Base-by-base conservation (phyloP, 2,797 vertebrate species). In the Pristis pectinata region DNA sequence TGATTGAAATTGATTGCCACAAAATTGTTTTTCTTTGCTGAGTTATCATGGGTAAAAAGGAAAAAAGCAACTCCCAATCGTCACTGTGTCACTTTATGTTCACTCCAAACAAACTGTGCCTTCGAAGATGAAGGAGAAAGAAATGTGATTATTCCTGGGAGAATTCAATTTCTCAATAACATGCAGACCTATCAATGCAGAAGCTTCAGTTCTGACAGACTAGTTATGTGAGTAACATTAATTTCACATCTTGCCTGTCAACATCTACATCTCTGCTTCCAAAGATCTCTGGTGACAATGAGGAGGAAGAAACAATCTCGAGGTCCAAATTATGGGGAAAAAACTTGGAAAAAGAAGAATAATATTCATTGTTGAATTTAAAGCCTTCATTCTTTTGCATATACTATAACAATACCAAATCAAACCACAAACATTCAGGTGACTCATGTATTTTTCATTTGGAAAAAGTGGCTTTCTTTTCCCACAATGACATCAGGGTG, bases 221-320 rank as follows among this genome's bases (percentile, higher is more conserved):
- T 19, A n/a, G 72, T 94, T 94, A 56, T 53, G 49, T 19, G 92
- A 74, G 27, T 94, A 74, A 76, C 72, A 94, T 94, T 74, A 94
- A 56, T 56, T 94, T 76, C 27, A 56, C 92, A 76, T 56, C 37
- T 0, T 74, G 92, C 41, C 70, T 94, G 41, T 76, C 67, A 74
- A 76, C 44, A 76, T 53, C 30, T 53, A 22, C 27, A 93, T 41
- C 7, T 76, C 70, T 56, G 70, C 41, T 74, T 49, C 30, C 70
- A 76, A 56, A 74, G 92, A 44, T 91, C 59, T 27, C 61, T 76
- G 70, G 24, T 34, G 49, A 76, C 67, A 37, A 82, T n/a, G 27
- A 59, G 1, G 27, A 56, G 7, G 34, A 59, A n/a, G 87, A 87
- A 30, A 49, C 49, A 30, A 59, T 61, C 30, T 61, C 61, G 87